Evolutionary conservation across 2,797 vertebrate species (phyloP), one percentile per base, ranked within the genome.

Genomic region (Jordanella pulchra): DNA sequence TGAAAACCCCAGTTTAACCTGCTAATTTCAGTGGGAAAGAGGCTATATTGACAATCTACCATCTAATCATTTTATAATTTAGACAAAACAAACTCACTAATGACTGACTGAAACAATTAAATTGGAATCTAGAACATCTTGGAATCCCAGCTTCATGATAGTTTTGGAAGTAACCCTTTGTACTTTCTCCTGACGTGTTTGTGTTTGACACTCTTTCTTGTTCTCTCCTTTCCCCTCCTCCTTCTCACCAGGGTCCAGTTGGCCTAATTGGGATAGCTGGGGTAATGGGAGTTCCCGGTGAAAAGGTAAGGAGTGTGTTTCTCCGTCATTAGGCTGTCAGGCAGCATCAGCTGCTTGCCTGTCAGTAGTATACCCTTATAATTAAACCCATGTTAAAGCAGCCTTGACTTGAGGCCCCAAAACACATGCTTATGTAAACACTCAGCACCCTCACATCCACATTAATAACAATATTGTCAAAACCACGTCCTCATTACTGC

Each of bases 221-320:
- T 67, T 18, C 48, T 69, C 30, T 48, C 15, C 25, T 75, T 54
- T 67, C 61, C 65, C 42, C 72, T 79, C 39, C 56, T 78, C 35
- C 70, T 72, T 48, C 50, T 82, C 72, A 82, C 67, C 88, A 98
- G 97, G 97, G 97, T 84, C 91, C 94, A 66, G 47, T 87, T 42
- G 97, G 97, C 65, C 91, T 95, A 89, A 93, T 95, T 73, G 97
- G 97, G 87, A 93, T 95, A 83, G 85, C 87, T 83, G 97, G 97
- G 17, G 86, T 90, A 21, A 82, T 93, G 65, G 97, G 97, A 91
- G 93, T 87, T 88, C 87, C 92, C 44, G 97, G 97, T 78, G 97
- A 98, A 95, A 98, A 98, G 96, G 97, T 98, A 94, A 90, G 77
- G 50, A 63, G 73, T 85, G 74, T 77, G 81, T 85, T 88, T 86